Conservation (phyloP, 2,113 vertebrate genomes). For the Nycticorax nycticorax region DNA sequence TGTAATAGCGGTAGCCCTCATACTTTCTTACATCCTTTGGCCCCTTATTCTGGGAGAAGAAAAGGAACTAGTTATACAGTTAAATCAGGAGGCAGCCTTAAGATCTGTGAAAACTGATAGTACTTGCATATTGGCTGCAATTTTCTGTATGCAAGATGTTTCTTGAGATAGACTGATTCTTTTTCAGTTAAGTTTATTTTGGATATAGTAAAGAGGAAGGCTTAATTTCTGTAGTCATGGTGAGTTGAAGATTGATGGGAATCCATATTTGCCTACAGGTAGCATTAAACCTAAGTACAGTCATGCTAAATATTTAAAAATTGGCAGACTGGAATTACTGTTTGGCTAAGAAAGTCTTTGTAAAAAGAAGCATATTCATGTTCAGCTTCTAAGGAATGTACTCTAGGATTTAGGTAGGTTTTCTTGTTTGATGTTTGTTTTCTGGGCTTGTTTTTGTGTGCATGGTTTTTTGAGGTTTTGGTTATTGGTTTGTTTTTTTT, state of each 20-base stretch:
- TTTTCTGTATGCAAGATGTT: neutral
- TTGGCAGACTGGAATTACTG: neutral
- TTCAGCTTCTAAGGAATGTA: neutral
- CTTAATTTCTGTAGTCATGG: neutral
- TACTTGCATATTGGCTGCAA: neutral
- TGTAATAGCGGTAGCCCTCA: neutral
- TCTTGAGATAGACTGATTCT: neutral
- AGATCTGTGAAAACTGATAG: neutral
- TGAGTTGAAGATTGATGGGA: neutral
- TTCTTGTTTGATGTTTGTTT: neutral
- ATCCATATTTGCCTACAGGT: slow-evolving; percentile 36
- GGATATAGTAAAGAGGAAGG: neutral
- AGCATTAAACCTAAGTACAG: slow-evolving; percentile 61
- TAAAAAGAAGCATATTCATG: neutral
- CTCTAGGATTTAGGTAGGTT: neutral
- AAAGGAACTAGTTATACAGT: neutral
- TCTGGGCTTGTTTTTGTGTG: neutral
- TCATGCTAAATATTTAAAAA: slow-evolving; percentile 14
- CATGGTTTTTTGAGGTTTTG: neutral
- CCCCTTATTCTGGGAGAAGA: neutral
- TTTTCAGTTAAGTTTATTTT: slow-evolving; percentile 12
- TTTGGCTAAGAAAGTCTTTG: neutral
- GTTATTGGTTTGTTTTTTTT: neutral
- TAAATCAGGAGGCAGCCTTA: neutral
- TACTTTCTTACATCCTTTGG: neutral